Evolutionary conservation across 2,113 vertebrate genomes (phyloP).

Genomic region (Cheilinus undulatus): DNA sequence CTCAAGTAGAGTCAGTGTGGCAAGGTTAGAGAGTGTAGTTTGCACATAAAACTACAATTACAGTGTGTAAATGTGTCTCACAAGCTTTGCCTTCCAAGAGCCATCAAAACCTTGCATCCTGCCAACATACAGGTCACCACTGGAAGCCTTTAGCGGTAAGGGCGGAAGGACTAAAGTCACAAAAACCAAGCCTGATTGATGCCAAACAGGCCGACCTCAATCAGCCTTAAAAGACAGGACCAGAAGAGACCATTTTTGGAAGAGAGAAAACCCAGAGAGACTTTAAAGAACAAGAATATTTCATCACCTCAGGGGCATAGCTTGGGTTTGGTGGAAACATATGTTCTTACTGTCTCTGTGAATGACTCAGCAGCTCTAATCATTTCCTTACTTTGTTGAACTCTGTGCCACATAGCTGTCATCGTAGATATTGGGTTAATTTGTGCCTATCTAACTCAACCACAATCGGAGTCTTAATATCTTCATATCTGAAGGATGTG

Average conservation of each 20-base stretch:
- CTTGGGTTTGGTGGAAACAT: background rate
- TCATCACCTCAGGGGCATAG: background rate
- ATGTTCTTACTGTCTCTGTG: background rate
- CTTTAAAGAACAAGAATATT: constrained; percentile 1
- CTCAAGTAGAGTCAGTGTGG: background rate
- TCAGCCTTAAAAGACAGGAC: background rate
- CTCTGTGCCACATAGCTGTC: background rate
- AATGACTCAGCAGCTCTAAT: background rate
- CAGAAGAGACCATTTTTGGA: background rate
- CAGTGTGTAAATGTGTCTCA: background rate
- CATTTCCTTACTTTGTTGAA: background rate
- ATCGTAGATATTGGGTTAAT: background rate
- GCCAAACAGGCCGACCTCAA: background rate
- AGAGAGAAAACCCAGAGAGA: background rate
- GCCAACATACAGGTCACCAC: background rate
- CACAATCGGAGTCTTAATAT: background rate
- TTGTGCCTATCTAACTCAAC: background rate
- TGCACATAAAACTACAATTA: background rate
- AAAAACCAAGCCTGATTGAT: constrained; percentile 3
- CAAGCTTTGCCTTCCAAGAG: background rate
- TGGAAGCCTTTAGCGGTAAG: background rate
- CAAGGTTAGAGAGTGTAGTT: background rate
- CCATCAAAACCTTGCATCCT: background rate
- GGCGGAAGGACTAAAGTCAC: background rate
- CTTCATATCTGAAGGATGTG: background rate